A percentile compares a stretch with the other conserved stretches of the same genome.
These are phyloP conservation scores for Martes martes DNA, from an alignment of 2,113 vertebrate genomes.

Conservation along the genomic window DNA sequence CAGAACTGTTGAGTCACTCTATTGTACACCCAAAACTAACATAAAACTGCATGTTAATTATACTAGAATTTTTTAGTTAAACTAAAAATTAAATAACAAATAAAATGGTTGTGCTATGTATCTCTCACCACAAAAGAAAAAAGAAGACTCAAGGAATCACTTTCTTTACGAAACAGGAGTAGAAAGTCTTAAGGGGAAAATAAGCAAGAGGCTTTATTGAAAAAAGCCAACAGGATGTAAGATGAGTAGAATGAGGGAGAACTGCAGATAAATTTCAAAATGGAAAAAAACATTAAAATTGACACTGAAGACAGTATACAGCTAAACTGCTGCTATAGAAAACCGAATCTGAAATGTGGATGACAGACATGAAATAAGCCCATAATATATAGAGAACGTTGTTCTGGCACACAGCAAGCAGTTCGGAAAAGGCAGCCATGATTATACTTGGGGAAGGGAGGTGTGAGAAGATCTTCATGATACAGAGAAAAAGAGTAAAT, in stretches of 20 bases:
- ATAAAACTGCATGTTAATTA: background rate
- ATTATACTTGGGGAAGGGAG: background rate
- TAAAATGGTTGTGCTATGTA: background rate
- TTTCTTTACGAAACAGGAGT: background rate
- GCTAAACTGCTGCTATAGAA: background rate
- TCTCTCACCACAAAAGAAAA: background rate
- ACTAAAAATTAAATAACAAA: background rate
- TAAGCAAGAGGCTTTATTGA: background rate
- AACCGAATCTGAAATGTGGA: background rate
- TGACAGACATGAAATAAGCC: background rate
- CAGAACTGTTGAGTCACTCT: background rate
- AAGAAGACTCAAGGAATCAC: background rate
- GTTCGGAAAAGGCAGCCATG: background rate
- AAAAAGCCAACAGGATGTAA: background rate
- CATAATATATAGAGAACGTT: fast-evolving
- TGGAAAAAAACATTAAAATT: background rate
- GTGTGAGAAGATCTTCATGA: background rate
- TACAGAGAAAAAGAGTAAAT: background rate
- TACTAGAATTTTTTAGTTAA: background rate
- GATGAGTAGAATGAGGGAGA: background rate
- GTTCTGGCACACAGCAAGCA: background rate
- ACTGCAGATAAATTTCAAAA: background rate
- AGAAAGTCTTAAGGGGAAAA: background rate
- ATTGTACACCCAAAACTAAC: background rate
- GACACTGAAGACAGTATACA: background rate